phyloP scores from a whole-genome alignment of 2,888 invertebrate genomes.

The Drosophila limbata region DNA sequence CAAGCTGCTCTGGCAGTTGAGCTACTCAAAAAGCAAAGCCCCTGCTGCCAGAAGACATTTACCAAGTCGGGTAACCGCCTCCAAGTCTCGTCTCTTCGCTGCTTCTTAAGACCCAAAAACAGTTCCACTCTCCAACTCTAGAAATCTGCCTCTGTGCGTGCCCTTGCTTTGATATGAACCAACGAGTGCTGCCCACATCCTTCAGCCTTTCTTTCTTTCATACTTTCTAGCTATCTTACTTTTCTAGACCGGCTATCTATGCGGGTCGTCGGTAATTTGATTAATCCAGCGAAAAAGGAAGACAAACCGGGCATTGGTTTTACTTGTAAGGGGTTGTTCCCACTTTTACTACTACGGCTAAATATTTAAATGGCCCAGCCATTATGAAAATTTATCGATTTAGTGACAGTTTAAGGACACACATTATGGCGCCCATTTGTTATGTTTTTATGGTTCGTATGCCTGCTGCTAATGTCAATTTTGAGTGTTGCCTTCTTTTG shows the following conservation, averaged over 20 bases:
- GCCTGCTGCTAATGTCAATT: conserved; percentile 80
- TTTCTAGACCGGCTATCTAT: conserved; percentile 57
- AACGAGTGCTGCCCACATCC: conserved; percentile 13
- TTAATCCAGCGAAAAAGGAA: conserved; percentile 67
- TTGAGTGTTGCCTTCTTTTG: conserved; percentile 71
- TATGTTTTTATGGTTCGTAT: conserved; percentile 79
- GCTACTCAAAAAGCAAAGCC: conserved; percentile 52
- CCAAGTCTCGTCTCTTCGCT: conserved; percentile 27
- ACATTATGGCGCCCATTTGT: conserved; percentile 82
- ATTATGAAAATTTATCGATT: conserved; percentile 84
- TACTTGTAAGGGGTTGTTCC: conserved; percentile 55
- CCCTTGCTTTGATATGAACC: conserved; percentile 74
- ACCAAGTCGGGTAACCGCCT: conserved; percentile 52
- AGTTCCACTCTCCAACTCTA: background rate
- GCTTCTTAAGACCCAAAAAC: conserved; percentile 40
- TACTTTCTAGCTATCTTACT: background rate
- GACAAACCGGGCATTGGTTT: conserved; percentile 29
- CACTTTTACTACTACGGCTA: conserved; percentile 29
- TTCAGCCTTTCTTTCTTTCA: conserved; percentile 7
- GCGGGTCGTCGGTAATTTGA: conserved; percentile 74
- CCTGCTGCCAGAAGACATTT: conserved; percentile 33
- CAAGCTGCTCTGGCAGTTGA: conserved; percentile 65
- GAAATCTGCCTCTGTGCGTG: conserved; percentile 56
- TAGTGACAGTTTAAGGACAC: conserved; percentile 83
- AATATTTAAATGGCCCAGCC: conserved; percentile 81